A percentile compares a stretch with the other conserved stretches of the same genome.
Evolutionary conservation across 2,797 vertebrate species (phyloP).

Genomic region (Taenioides sp.): DNA sequence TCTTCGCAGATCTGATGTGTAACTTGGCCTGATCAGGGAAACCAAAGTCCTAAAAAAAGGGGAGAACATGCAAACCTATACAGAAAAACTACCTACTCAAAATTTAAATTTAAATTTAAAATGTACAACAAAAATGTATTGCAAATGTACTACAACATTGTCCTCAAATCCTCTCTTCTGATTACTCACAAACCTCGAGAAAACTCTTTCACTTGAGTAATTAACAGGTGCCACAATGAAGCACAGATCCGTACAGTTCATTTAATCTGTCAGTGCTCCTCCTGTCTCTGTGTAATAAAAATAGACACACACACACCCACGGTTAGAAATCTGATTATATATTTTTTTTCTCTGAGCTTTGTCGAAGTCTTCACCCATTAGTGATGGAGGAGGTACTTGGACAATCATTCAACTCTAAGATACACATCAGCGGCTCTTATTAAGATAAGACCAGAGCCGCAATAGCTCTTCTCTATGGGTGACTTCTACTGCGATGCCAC

Average conservation of each 20-base stretch:
- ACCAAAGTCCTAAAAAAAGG: no score
- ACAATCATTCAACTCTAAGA: slow-evolving; percentile 53
- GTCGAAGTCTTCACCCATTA: slow-evolving; percentile 48
- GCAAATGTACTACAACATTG: no score
- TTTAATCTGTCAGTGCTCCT: not conserved
- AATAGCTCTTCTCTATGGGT: slow-evolving; percentile 66
- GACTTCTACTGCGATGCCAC: slow-evolving; percentile 57
- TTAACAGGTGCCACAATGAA: not conserved
- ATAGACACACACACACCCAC: not conserved
- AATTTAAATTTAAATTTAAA: no score
- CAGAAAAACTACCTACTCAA: no score
- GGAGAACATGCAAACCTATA: no score
- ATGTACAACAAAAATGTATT: no score
- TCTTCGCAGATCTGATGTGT: no score
- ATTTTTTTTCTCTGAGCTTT: not conserved
- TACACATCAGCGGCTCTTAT: slow-evolving; percentile 50
- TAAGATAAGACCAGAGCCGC: slow-evolving; percentile 51
- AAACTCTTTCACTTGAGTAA: not conserved
- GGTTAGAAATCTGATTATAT: not conserved
- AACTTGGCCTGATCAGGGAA: no score
- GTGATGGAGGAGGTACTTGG: slow-evolving; percentile 41
- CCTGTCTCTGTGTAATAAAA: not conserved
- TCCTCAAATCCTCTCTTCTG: no score
- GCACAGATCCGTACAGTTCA: not conserved
- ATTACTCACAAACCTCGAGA: not conserved